Evolutionary conservation across 2,888 invertebrate genomes (phyloP), one percentile per base, ranked within the genome.

Genomic region (Eupithecia subumbrata): DNA sequence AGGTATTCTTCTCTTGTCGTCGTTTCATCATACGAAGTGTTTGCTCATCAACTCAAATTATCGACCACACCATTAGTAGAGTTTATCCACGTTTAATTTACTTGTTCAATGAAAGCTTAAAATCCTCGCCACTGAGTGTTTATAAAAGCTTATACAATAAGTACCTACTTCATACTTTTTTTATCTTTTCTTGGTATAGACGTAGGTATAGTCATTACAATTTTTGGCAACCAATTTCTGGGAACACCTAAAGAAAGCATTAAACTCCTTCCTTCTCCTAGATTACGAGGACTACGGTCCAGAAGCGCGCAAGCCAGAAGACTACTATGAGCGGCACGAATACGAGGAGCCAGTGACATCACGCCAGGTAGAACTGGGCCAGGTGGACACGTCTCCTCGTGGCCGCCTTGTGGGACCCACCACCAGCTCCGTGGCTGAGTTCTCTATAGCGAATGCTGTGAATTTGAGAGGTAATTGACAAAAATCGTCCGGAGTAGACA

Each of bases 231-330:
- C 52, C 18, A 2, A n/a, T n/a, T 52, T 52, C 52, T 52, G 0
- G 11, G n/a, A n/a, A 52, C 2, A 22, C 22, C 0, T 1, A 56
- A 56, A 11, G n/a, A 56, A 56, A n/a, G 52, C 11, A 52, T 22
- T 22, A 5, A 52, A 25, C 5, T 60, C 9, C 14, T 60, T 60
- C 12, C 12, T 12, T 74, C 5, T 48, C 22, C 83, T 60, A 93
- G 93, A 89, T 76, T 91, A 90, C 88, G 92, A 92, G 5, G 90
- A 90, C 16, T 91, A 92, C 85, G 86, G 85, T 8, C 74, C 79
- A 7, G 84, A 87, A 48, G 85, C 84, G 7, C 81, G 81, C 12
- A 85, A 86, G 71, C 79, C 81, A 48, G 86, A 84, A 30, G 90
- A 91, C 14, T 92, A 93, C 80, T 91, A 92, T 86, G 93, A 90